Evolutionary conservation across 2,797 vertebrate species (phyloP).

Genomic region (Spea hammondii): DNA sequence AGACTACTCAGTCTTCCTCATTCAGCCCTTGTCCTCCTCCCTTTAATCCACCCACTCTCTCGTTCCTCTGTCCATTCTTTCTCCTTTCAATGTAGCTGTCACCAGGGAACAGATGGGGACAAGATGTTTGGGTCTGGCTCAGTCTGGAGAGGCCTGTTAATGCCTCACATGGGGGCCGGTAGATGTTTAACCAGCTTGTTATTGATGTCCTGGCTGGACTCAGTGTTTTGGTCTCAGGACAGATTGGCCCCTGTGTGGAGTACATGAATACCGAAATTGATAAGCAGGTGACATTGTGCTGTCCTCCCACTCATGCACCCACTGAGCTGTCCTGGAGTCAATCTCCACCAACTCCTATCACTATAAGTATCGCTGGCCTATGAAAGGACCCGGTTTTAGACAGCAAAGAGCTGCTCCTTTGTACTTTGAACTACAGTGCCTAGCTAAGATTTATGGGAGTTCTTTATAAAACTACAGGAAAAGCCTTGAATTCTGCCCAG

Average conservation of each 20-base stretch:
- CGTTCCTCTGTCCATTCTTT: conserved; percentile 52
- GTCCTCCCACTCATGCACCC: conserved; percentile 47
- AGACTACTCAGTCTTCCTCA: conserved; percentile 39
- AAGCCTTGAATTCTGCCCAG: no score
- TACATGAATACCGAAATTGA: conserved; percentile 80
- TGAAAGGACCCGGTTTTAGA: no score
- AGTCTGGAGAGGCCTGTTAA: conserved; percentile 44
- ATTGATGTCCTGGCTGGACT: conserved; percentile 63
- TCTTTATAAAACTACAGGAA: no score
- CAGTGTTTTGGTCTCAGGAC: conserved; percentile 72
- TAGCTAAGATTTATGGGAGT: no score
- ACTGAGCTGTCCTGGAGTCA: conserved; percentile 14
- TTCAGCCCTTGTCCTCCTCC: conserved; percentile 53
- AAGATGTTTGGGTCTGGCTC: conserved; percentile 56
- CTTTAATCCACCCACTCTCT: conserved; percentile 11
- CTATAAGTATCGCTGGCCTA: no score
- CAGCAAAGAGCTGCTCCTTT: no score
- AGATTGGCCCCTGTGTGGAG: conserved; percentile 78
- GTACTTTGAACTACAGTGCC: no score
- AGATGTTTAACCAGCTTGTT: conserved; percentile 94
- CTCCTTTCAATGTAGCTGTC: conserved; percentile 62
- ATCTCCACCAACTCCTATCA: no score
- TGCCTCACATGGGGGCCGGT: conserved; percentile 75
- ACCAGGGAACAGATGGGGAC: conserved; percentile 69
- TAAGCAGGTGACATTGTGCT: conserved; percentile 73